Evolutionary conservation across 2,797 vertebrate species (phyloP), one percentile per base, ranked within the genome.

Genomic region (Oreochromis grahami): DNA sequence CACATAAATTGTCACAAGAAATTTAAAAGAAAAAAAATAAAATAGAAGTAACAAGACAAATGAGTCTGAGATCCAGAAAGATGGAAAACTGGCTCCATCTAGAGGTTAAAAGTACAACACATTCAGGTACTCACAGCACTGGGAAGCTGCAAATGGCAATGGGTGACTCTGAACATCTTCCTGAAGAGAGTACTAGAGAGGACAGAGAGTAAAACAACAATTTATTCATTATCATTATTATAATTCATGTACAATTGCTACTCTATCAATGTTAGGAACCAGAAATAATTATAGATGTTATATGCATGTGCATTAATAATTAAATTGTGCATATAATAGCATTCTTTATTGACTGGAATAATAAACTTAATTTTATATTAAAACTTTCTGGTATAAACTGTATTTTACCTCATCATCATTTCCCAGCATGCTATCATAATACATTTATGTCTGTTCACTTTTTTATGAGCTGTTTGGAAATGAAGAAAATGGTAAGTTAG

Each of bases 61-160:
- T 21, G 12, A 79, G 34, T 48, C 41, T 55, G 26, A 52, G 45
- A 83, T 29, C 15, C 15, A 6, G 1, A 79, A 51, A 6, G 14
- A 17, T 72, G 34, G 83, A 70, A 55, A 84, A 53, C 1, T 87
- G 86, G 52, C 89, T 77, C 95, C 94, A 93, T 94, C 96, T 96
- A 92, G 92, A 92, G 96, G 88, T 19, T 0, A 68, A 24, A 6
- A 78, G 79, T 38, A 60, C 7, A 72, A 79, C 17, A 48, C 11
- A 19, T 12, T 36, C 48, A 72, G 80, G 92, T 78, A 99, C 99
- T 99, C 97, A 99, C 99, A 99, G 94, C 98, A 99, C 95, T 99
- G 98, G 91, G 98, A 98, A 82, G 98, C 96, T 63, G 97, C 97
- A 90, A 95, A 96, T 32, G 97, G 97, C 80, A 98, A 93, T 0